Evolutionary conservation across 2,113 vertebrate genomes (phyloP), one percentile per base, ranked within the genome.

Genomic region (Scatophagus argus): DNA sequence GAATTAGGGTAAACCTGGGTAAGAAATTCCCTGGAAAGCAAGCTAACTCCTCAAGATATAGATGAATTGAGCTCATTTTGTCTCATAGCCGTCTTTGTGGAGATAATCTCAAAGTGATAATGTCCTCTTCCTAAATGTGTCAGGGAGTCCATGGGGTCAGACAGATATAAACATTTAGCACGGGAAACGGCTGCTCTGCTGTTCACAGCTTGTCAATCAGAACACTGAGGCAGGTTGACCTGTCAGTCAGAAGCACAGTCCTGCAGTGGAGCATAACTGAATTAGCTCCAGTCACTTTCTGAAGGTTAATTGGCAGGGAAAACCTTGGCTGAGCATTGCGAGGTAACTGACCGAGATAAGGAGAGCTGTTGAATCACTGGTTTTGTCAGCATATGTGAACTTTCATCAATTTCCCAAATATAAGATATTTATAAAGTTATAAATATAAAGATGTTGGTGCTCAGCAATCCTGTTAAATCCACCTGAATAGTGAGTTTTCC

Each of bases 271-370:
- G 47, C 62, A 60, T 85, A 77, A 91, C 86, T 89, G 84, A 88
- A 92, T 89, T 90, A 87, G 84, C 78, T 79, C 44, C 72, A 59
- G 78, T 91, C 86, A 46, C 36, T 73, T 67, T 62, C 68, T 85
- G 79, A 92, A 91, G 92, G 90, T 91, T 93, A 90, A 92, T 89
- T 93, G 88, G 74, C 77, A 79, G 68, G 70, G 62, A 84, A n/a
- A 86, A 73, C 52, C 74, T 76, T 55, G 51, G 39, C 66, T 61
- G 70, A 74, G 75, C 54, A 67, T 60, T 47, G 76, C 27, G 36
- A 74, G 68, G 77, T 55, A 89, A 79, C 56, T 86, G 85, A 86
- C 74, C 80, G 74, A 85, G 82, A 89, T 84, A 78, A 89, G 63
- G 52, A 66, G 19, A 41, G 65, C 39, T 65, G 25, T 82, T 62